phyloP scores from a whole-genome alignment of 2,888 invertebrate species.

The Oeneis ivallda region DNA sequence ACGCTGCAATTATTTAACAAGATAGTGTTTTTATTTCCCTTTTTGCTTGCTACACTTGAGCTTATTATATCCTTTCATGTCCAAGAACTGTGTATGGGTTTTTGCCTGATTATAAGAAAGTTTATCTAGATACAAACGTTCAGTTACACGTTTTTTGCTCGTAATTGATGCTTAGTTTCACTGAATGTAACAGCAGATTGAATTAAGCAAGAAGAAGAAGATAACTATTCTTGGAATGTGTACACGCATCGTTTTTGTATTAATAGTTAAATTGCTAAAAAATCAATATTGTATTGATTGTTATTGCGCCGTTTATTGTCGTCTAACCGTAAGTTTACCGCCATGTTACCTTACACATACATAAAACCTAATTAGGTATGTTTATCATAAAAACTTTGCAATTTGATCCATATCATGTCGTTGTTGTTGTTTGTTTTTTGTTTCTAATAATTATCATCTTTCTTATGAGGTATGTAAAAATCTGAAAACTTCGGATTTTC shows the following conservation, averaged over 20 bases:
- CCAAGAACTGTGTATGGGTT: background rate
- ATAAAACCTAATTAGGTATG: slow-evolving; percentile 7
- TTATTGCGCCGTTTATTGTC: background rate
- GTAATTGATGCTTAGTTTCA: slow-evolving; percentile 1
- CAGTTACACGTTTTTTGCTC: background rate
- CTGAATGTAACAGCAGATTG: background rate
- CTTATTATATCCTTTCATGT: background rate
- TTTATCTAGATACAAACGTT: background rate
- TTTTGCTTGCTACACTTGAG: background rate
- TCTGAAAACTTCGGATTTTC: too few relatives aligned
- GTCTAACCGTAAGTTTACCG: background rate
- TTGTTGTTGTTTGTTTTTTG: too few relatives aligned
- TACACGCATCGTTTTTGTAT: background rate
- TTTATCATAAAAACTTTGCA: background rate
- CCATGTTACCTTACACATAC: background rate
- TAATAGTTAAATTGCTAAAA: background rate
- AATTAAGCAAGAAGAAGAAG: too few relatives aligned
- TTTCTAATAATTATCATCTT: too few relatives aligned
- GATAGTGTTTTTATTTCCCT: background rate
- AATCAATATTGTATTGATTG: background rate
- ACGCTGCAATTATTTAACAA: background rate
- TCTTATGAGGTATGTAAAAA: background rate
- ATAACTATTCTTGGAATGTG: background rate
- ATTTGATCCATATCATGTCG: background rate
- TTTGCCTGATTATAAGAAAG: background rate